A percentile compares a stretch with the other conserved stretches of the same genome.
Evolutionary conservation across 2,113 vertebrate species (phyloP).

Genomic region (Peromyscus maniculatus): DNA sequence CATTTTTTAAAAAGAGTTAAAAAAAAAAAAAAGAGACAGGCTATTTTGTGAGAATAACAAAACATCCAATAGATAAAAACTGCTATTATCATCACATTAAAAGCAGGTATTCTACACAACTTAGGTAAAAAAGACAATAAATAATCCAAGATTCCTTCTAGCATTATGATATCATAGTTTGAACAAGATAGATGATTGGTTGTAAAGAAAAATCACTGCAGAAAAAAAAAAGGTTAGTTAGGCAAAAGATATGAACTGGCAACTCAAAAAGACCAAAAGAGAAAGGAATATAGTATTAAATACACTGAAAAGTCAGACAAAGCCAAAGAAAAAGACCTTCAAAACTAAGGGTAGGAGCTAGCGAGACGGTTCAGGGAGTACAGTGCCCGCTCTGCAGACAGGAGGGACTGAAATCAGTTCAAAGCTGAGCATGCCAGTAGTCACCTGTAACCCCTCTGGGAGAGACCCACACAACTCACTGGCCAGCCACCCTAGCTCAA

Average conservation of each 20-base stretch:
- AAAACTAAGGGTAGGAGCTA: neutral
- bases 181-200: neutral
- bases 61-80: conserved; percentile 14
- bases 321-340: conserved; percentile 20
- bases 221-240: conserved; percentile 21
- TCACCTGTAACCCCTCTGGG: neutral
- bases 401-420: neutral
- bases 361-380: neutral
- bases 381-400: neutral
- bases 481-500: neutral
- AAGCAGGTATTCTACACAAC: neutral
- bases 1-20: neutral
- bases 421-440: neutral
- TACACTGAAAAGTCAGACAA: conserved; percentile 21
- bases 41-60: neutral
- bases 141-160: conserved; percentile 1
- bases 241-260: neutral
- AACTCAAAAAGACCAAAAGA: neutral
- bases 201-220: neutral
- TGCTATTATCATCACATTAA: conserved; percentile 6
- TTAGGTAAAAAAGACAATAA: neutral
- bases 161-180: neutral
- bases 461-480: neutral
- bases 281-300: neutral
- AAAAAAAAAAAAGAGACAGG: neutral